Conservation (phyloP, 2,113 vertebrate species). For the Rhinolophus ferrumequinum region DNA sequence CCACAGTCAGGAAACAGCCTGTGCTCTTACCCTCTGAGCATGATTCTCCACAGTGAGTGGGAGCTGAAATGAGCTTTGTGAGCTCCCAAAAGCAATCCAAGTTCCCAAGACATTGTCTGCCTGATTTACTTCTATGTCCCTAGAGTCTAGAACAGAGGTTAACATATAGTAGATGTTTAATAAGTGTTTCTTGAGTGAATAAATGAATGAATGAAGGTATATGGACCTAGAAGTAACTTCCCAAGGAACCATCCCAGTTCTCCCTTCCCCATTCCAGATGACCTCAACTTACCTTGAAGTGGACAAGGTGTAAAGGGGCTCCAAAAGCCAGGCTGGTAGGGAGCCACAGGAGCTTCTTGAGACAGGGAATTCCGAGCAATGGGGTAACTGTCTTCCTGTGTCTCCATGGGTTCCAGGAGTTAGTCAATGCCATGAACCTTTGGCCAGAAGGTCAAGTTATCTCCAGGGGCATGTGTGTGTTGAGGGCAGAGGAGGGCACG, state of each 20-base stretch:
- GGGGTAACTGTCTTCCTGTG: not conserved
- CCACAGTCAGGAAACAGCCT: not conserved
- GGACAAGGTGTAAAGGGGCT: not conserved
- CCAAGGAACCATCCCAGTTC: not conserved
- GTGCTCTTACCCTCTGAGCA: not conserved
- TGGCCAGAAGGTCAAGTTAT: not conserved
- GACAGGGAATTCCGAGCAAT: not conserved
- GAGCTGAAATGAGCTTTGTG: not conserved
- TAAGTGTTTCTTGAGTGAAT: not conserved
- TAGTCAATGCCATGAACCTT: not conserved
- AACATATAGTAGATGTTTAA: not conserved
- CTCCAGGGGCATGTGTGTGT: not conserved
- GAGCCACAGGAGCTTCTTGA: not conserved
- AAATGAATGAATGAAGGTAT: not conserved
- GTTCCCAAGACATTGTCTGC: not conserved
- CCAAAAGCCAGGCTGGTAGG: not conserved
- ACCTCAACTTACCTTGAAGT: not conserved
- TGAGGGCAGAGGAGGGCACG: not conserved
- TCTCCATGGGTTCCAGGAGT: not conserved
- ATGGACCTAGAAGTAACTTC: not conserved
- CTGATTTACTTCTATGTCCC: not conserved
- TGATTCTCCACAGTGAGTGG: rapidly evolving
- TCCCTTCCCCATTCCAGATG: not conserved
- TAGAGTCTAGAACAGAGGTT: not conserved
- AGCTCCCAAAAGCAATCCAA: not conserved